Conservation (phyloP, 2,113 vertebrate genomes). For the Mionectes macconnelli region DNA sequence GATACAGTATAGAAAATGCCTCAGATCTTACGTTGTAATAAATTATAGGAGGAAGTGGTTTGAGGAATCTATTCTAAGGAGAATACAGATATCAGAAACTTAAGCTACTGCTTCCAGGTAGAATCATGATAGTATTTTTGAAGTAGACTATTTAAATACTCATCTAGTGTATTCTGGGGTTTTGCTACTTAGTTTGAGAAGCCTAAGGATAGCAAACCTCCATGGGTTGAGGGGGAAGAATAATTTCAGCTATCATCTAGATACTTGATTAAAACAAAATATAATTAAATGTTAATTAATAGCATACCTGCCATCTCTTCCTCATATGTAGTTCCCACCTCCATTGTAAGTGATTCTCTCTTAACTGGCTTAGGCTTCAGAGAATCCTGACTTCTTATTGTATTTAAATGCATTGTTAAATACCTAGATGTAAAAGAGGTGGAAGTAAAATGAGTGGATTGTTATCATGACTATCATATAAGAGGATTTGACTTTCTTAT, state of each 20-base stretch:
- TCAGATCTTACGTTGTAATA: not conserved
- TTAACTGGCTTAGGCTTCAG: not conserved
- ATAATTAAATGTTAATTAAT: constrained; percentile 17
- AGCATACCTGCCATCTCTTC: not conserved
- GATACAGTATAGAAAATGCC: not conserved
- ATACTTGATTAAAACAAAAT: constrained; percentile 6
- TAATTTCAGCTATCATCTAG: not conserved
- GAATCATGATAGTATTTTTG: not conserved
- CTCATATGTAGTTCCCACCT: not conserved
- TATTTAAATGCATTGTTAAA: not conserved
- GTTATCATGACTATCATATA: not conserved
- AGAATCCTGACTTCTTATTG: not conserved
- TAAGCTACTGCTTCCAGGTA: not conserved
- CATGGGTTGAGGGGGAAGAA: not conserved
- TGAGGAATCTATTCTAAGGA: not conserved
- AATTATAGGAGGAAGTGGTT: not conserved
- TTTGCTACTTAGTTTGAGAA: not conserved
- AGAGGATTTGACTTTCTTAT: not conserved
- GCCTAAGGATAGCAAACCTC: not conserved
- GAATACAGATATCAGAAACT: not conserved
- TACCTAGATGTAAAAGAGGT: not conserved
- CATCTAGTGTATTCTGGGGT: not conserved
- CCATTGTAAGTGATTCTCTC: not conserved
- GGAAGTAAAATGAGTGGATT: not conserved
- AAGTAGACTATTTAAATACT: not conserved